Evolutionary conservation across 92 coral and sea anemone species (phyloP), one percentile per base, ranked within the genome.

Genomic region (Phenganax subtilis): DNA sequence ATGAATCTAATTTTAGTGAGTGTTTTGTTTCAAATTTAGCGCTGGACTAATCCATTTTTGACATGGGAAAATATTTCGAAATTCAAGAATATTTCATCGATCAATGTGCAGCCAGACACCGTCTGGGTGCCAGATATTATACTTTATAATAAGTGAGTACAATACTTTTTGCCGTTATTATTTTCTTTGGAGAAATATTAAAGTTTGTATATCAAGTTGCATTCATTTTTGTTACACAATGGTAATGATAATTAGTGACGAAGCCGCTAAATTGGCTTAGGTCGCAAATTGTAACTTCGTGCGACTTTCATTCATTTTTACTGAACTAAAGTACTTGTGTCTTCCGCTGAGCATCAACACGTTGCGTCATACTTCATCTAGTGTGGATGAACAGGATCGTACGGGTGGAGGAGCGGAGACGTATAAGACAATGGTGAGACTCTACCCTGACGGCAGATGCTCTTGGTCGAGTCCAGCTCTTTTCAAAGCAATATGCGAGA

Each of bases 81-180:
- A 3, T 91, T 89, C 16, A 89, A 88, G 0, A 91, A 91, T 28
- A 70, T 93, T 9, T 53, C 88, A 47, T 84, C 79, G 55, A 88
- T 93, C 65, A 82, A 81, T 47, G 88, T 93, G 29, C 71, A 87
- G 1, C 90, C 97, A 7, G 76, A 88, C 9, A 72, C 68, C 29
- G 69, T 93, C 7, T 93, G 97, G 97, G 96, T 93, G 1, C 97
- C 97, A 25, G 97, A 93, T 82, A 89, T 92, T n/a, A 82, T 93
- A 47, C 86, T 93, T 6, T 93, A 93, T 82, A 89, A 91, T 90
- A 93, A 93, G 97, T 93, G 84, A 93, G 97, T 53, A 8, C n/a
- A 31, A 20, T 51, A 37, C 9, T 3, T 9, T 70, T 70, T 70
- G 25, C 25, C 3, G 16, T 59, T 59, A 14, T 25, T 12, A 1